These are phyloP conservation scores for Oryzaephilus surinamensis DNA, from an alignment of 1,140 invertebrate species.

Conservation along the genomic window DNA sequence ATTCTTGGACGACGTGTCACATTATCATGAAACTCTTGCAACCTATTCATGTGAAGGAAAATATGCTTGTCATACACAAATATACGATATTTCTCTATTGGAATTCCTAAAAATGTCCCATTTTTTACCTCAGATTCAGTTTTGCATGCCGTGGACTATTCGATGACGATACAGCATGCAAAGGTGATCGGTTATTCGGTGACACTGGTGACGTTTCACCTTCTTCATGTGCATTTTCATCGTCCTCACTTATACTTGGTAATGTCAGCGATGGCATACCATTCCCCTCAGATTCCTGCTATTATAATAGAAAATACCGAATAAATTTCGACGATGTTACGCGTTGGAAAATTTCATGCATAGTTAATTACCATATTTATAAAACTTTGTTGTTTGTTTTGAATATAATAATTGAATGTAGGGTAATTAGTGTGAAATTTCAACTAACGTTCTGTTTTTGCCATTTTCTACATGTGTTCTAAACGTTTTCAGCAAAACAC, in stretches of 20 bases:
- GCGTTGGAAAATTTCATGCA: no score
- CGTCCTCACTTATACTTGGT: constrained; percentile 86
- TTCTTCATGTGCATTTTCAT: constrained; percentile 70
- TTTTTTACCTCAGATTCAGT: constrained; percentile 46
- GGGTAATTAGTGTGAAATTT: no score
- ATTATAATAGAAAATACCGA: no score
- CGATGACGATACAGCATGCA: constrained; percentile 40
- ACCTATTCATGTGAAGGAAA: constrained; percentile 15
- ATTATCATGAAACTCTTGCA: constrained; percentile 33
- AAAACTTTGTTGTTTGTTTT: no score
- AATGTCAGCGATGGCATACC: constrained; percentile 69
- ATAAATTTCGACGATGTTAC: no score
- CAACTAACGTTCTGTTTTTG: no score
- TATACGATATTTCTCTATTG: background rate
- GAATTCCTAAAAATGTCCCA: constrained; percentile 1
- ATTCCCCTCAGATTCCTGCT: constrained; percentile 69
- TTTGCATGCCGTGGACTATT: constrained; percentile 56
- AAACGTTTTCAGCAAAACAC: no score
- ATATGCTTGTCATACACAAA: no score
- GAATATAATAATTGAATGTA: no score
- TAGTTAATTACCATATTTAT: no score
- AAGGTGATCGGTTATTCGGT: constrained; percentile 44
- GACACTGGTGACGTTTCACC: constrained; percentile 52
- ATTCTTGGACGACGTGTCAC: constrained; percentile 19
- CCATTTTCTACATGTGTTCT: no score